phyloP scores from a whole-genome alignment of 2,797 vertebrate genomes.

The Aphelocoma californica region DNA sequence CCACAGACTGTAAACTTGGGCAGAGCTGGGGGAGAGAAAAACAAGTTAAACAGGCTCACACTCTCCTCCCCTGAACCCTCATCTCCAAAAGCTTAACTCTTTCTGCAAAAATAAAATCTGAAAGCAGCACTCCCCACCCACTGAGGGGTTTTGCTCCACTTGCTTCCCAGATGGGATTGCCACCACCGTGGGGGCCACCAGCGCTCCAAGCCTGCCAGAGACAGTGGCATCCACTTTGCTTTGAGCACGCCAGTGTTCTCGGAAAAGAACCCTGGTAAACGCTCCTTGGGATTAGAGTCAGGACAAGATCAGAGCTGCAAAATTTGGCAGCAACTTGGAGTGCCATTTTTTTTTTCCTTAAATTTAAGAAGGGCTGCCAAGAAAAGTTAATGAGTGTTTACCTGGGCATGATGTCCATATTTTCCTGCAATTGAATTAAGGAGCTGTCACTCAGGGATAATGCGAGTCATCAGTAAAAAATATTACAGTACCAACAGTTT shows the following conservation, averaged over 20 bases:
- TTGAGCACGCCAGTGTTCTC: neutral
- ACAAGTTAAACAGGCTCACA: slow-evolving; percentile 69
- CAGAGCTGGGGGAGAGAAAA: slow-evolving; percentile 41
- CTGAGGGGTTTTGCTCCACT: neutral
- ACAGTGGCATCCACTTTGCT: neutral
- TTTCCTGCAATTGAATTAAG: slow-evolving; percentile 36
- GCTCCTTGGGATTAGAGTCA: slow-evolving; percentile 6
- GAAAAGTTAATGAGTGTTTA: slow-evolving; percentile 62
- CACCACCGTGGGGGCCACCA: accelerated
- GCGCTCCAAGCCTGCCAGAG: neutral
- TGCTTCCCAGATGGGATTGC: neutral
- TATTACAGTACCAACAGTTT: slow-evolving; percentile 24
- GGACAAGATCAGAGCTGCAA: slow-evolving; percentile 57
- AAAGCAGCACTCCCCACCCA: neutral
- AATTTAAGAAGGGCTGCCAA: slow-evolving; percentile 44
- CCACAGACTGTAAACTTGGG: slow-evolving; percentile 63
- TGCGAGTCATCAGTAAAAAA: slow-evolving; percentile 35
- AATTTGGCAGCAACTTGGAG: slow-evolving; percentile 28
- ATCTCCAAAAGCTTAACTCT: slow-evolving; percentile 24
- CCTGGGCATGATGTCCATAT: slow-evolving; percentile 30
- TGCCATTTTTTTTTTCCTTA: neutral
- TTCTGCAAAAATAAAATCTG: neutral
- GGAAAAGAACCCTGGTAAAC: neutral
- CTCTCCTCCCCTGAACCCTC: slow-evolving; percentile 36
- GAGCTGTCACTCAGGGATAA: slow-evolving; percentile 23